phyloP scores from a whole-genome alignment of 2,888 invertebrate genomes.

The Ctena decussata region DNA sequence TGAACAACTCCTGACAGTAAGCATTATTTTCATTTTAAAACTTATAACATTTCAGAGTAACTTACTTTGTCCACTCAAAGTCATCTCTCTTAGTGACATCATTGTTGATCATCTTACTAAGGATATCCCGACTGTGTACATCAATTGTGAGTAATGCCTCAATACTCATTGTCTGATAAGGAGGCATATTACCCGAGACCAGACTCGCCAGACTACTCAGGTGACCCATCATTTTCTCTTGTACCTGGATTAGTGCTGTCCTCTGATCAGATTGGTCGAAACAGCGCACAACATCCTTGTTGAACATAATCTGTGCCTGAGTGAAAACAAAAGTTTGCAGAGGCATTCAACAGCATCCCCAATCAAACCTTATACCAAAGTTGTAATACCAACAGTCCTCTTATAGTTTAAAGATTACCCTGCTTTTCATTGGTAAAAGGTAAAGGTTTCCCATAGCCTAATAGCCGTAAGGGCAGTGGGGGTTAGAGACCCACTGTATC shows the following conservation, averaged over 20 bases:
- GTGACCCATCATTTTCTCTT: slow-evolving; percentile 77
- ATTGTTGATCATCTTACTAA: slow-evolving; percentile 80
- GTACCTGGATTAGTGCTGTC: slow-evolving; percentile 72
- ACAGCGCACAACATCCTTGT: slow-evolving; percentile 81
- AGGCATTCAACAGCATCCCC: no score
- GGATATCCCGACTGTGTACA: slow-evolving; percentile 86
- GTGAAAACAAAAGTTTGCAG: no score
- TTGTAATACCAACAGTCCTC: no score
- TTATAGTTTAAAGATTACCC: no score
- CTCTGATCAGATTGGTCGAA: slow-evolving; percentile 75
- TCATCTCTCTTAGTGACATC: slow-evolving; percentile 82
- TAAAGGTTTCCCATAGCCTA: no score
- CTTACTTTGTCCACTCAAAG: slow-evolving; percentile 86
- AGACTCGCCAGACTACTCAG: slow-evolving; percentile 83
- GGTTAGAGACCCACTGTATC: no score
- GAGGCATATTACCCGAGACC: slow-evolving; percentile 78
- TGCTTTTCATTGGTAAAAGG: no score
- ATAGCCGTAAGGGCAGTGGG: no score
- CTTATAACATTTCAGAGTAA: no score
- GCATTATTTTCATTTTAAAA: no score
- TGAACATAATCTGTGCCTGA: slow-evolving; percentile 86
- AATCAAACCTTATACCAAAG: no score
- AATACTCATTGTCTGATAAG: slow-evolving; percentile 84
- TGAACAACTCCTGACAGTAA: no score
- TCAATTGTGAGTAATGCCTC: slow-evolving; percentile 86